Evolutionary conservation across 2,797 vertebrate genomes (phyloP).

Genomic region (Coilia nasus): DNA sequence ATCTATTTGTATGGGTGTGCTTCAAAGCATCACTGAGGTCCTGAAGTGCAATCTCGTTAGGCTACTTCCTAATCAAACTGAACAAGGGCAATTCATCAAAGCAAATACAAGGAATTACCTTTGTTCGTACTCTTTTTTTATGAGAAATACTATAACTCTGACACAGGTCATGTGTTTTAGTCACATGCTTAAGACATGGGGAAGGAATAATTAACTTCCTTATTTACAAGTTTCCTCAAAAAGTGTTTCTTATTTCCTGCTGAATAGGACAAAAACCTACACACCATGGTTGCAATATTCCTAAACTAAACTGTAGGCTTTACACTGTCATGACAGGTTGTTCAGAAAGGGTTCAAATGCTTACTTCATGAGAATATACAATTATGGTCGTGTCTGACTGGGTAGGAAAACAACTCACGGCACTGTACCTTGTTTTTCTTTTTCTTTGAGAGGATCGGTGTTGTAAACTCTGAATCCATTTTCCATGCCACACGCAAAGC

Average conservation of each 20-base stretch:
- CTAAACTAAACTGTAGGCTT: too few relatives aligned
- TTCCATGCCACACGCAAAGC: conserved; percentile 99
- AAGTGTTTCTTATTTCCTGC: background rate
- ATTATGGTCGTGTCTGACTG: background rate
- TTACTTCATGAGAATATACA: background rate
- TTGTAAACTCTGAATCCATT: conserved; percentile 99
- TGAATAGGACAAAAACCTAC: background rate
- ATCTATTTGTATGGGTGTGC: background rate
- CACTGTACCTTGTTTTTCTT: conserved; percentile 95
- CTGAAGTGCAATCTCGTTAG: background rate
- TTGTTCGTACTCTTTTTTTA: background rate
- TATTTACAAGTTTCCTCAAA: background rate
- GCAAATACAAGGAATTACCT: background rate
- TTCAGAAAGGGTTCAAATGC: background rate
- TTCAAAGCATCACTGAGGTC: background rate
- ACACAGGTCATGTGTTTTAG: background rate
- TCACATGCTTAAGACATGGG: conserved; percentile 7
- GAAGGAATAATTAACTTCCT: conserved; percentile 2
- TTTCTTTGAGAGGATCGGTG: conserved; percentile 98
- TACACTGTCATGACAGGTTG: background rate
- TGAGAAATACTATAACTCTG: conserved; percentile 13
- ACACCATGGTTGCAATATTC: background rate
- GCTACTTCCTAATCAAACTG: background rate
- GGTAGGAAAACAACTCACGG: background rate
- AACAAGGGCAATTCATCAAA: background rate